Conservation (phyloP, 2,113 vertebrate species). For the Agelaius phoeniceus region DNA sequence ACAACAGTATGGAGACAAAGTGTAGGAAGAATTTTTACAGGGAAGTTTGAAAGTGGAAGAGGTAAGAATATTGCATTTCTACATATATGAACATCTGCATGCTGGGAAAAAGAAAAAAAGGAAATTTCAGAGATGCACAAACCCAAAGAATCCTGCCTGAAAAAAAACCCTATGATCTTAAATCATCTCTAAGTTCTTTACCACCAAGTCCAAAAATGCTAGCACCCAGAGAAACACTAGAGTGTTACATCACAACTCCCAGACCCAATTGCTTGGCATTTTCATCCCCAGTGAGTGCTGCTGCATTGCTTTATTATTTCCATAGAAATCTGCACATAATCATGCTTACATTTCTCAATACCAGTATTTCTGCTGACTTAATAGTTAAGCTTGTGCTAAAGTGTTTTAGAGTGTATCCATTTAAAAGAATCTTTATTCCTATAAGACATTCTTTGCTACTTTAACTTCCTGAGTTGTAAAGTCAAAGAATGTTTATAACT, state of each 20-base stretch:
- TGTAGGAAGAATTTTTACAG: neutral
- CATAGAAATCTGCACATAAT: neutral
- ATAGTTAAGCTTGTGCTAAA: neutral
- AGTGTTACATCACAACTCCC: neutral
- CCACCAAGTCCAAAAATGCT: neutral
- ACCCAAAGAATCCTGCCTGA: neutral
- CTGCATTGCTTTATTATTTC: neutral
- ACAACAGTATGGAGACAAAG: neutral
- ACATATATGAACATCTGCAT: too few relatives aligned
- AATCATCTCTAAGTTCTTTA: neutral
- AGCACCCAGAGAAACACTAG: neutral
- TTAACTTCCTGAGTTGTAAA: neutral
- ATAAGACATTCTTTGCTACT: neutral
- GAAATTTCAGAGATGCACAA: neutral
- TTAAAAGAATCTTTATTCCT: neutral
- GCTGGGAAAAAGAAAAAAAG: neutral
- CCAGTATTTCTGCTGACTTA: neutral
- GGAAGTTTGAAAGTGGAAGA: neutral
- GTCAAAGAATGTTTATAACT: neutral
- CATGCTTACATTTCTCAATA: neutral
- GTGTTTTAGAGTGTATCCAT: neutral
- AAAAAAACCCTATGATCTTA: neutral
- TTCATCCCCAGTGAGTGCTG: neutral
- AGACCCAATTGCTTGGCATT: neutral
- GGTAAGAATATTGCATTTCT: neutral